Evolutionary conservation across 1,140 invertebrate species (phyloP), one percentile per base, ranked within the genome.

Genomic region (Philotrypesis tridentata): DNA sequence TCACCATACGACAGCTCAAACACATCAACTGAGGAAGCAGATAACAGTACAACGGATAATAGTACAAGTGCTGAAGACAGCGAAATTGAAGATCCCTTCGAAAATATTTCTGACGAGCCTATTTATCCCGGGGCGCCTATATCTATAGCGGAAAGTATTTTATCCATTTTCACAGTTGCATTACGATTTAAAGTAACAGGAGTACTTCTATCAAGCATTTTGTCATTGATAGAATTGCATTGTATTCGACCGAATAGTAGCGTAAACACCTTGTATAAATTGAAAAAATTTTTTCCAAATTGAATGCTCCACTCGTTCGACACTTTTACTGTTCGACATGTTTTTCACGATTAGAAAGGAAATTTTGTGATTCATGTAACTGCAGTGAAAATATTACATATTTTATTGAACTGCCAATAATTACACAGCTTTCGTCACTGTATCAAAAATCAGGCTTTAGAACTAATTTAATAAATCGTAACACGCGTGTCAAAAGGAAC

Each of bases 321-420:
- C 72, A 84, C 37, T 84, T 40, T 75, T 84, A 82, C 76, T 82
- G 76, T 40, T 60, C 61, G 17, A 12, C 17, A 8, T 84, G 83
- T 48, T 76, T 83, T 68, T 31, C 67, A n/a, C 12, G 17, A 71
- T 17, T 71, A 17, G 12, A 71, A 71, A 23, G 14, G 6, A 31
- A 8, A 2, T 25, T 67, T 67, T 67, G 65, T 5, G 7, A 67
- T 8, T 4, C 9, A 23, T 67, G 65, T 25, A 3, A 67, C n/a
- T n/a, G n/a, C n/a, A n/a, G n/a, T n/a, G n/a, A n/a, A n/a, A n/a
- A n/a, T n/a, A n/a, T n/a, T n/a, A n/a, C n/a, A n/a, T n/a, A n/a
- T n/a, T n/a, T n/a, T 7, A 37, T 5, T 37, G 33, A 37, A 8
- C 8, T 40, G 8, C 37, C 37, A 40, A 40, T 40, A 40, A 40